A percentile compares a stretch with the other conserved stretches of the same genome.
Evolutionary conservation across 2,113 vertebrate species (phyloP).

Genomic region (Tetrax tetrax): DNA sequence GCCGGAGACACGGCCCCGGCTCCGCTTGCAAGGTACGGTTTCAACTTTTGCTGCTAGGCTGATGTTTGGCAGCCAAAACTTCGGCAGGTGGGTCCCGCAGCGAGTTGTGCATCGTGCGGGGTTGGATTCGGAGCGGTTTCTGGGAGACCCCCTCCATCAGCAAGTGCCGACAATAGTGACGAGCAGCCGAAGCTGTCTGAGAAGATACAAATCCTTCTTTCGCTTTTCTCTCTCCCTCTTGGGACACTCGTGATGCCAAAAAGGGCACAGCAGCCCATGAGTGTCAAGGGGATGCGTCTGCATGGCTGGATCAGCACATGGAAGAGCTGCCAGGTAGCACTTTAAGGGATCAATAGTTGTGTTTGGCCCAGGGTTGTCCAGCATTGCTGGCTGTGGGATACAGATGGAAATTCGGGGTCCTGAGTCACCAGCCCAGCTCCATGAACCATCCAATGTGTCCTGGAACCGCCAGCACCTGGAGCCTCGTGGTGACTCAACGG

Average conservation of each 20-base stretch:
- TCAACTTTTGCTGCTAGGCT: not conserved
- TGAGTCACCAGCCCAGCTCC: not conserved
- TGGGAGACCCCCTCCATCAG: not conserved
- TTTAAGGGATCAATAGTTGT: not conserved
- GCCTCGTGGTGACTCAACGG: not conserved
- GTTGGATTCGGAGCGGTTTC: not conserved
- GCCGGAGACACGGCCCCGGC: not conserved
- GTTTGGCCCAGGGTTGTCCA: not conserved
- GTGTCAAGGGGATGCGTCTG: not conserved
- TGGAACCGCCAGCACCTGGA: not conserved
- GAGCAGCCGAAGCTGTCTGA: not conserved
- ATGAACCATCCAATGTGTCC: not conserved
- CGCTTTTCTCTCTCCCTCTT: not conserved
- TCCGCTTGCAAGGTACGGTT: not conserved
- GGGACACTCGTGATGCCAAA: not conserved
- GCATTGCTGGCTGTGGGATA: not conserved
- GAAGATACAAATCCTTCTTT: not conserved
- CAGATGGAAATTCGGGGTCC: not conserved
- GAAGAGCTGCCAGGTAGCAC: not conserved
- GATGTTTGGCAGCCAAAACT: not conserved
- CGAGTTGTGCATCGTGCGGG: accelerated
- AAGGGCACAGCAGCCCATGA: not conserved
- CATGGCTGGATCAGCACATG: not conserved
- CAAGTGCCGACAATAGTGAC: not conserved
- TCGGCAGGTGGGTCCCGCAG: not conserved